Evolutionary conservation across 2,797 vertebrate genomes (phyloP).

Genomic region (Smutsia temminckii): DNA sequence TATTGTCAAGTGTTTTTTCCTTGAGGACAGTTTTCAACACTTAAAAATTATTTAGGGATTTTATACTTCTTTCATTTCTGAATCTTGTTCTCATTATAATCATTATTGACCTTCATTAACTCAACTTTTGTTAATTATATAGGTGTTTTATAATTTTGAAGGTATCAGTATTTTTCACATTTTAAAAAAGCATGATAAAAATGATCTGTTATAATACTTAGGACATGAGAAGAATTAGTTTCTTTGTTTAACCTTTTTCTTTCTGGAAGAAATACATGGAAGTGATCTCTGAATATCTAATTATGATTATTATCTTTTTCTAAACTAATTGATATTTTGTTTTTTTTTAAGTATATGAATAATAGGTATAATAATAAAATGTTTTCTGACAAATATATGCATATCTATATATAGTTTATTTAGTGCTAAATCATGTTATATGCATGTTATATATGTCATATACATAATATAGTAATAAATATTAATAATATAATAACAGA

Average conservation of each 20-base stretch:
- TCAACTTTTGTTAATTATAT: not conserved
- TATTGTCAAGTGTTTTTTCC: rapidly evolving
- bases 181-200: not conserved
- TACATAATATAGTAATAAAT: no score
- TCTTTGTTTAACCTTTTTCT: not conserved
- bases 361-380: not conserved
- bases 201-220: not conserved
- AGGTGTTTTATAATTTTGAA: not conserved
- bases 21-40: not conserved
- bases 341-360: not conserved
- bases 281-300: not conserved
- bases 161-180: not conserved
- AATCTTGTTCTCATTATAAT: not conserved
- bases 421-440: no score
- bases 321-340: not conserved
- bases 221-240: not conserved
- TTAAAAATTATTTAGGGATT: not conserved
- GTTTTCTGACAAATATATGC: not conserved
- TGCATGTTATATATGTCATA: no score
- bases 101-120: not conserved
- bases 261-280: not conserved
- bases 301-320: not conserved
- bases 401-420: not conserved
- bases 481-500: no score
- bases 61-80: not conserved